phyloP scores from a whole-genome alignment of 2,888 invertebrate species.

The Troides helena region DNA sequence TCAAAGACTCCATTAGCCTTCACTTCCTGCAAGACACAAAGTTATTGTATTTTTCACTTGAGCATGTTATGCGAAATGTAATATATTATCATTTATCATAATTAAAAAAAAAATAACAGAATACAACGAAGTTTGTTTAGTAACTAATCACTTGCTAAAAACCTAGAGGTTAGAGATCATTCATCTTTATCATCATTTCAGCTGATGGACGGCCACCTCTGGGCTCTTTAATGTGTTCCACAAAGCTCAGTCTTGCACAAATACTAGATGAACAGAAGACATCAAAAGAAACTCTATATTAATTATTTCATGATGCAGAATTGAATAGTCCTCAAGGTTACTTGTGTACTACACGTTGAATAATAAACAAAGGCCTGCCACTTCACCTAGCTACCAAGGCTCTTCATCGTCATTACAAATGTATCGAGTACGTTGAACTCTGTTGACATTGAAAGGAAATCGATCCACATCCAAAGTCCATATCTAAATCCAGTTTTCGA shows the following conservation, averaged over 20 bases:
- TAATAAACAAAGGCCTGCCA: not conserved
- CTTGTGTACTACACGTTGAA: not conserved
- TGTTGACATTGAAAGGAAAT: conserved; percentile 11
- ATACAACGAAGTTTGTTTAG: no score
- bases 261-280: no score
- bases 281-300: no score
- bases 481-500: conserved; percentile 10
- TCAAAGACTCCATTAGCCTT: conserved; percentile 23
- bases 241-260: no score
- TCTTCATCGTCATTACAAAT: not conserved
- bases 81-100: not conserved
- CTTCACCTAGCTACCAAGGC: conserved; percentile 1
- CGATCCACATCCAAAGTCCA: not conserved
- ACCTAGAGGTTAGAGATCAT: no score
- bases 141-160: no score
- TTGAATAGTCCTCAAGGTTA: not conserved
- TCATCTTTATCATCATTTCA: no score
- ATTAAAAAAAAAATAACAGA: not conserved
- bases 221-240: no score
- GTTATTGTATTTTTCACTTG: not conserved
- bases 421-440: conserved; percentile 9
- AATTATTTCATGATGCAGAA: no score
- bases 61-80: not conserved
- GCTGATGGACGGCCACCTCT: no score
- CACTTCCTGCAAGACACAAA: conserved; percentile 4